Evolutionary conservation across 92 coral and sea anemone genomes (phyloP).

Genomic region (Phenganax stokvisi): DNA sequence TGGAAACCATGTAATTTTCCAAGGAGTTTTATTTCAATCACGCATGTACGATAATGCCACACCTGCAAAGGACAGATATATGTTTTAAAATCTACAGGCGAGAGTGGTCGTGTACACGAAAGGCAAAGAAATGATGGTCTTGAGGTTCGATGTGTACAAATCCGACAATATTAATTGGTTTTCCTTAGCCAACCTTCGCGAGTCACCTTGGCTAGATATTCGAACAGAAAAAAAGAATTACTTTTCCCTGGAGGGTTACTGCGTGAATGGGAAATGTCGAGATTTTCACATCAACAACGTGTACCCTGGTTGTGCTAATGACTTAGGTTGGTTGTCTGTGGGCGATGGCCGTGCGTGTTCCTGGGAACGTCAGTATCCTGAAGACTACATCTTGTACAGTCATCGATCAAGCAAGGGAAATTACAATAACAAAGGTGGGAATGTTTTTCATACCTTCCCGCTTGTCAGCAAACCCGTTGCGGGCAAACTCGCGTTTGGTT

Average conservation of each 20-base stretch:
- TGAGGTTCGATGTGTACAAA: conserved; percentile 25
- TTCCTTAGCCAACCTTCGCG: not conserved
- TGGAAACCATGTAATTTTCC: too few species aligned
- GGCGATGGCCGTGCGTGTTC: not conserved
- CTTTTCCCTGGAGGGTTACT: conserved; percentile 27
- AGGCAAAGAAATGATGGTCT: not conserved
- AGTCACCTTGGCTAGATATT: conserved; percentile 38
- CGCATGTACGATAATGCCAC: too few species aligned
- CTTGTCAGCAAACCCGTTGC: not conserved
- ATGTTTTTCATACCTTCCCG: not conserved
- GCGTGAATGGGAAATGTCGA: conserved; percentile 17
- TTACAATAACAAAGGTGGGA: conserved; percentile 34
- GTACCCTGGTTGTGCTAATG: conserved; percentile 33
- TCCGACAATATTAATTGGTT: conserved; percentile 18
- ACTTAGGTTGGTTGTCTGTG: conserved; percentile 30
- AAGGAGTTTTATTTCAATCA: too few species aligned
- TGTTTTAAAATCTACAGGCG: conserved; percentile 1
- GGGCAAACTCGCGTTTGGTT: not conserved
- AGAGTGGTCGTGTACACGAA: conserved; percentile 39
- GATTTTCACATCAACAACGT: conserved; percentile 25
- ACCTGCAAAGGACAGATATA: too few species aligned
- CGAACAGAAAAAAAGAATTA: conserved; percentile 4
- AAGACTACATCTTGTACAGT: conserved; percentile 24
- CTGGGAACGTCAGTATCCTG: conserved; percentile 28
- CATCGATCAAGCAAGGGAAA: not conserved